Evolutionary conservation across 2,113 vertebrate species (phyloP).

Genomic region (Hepsetus odoe): DNA sequence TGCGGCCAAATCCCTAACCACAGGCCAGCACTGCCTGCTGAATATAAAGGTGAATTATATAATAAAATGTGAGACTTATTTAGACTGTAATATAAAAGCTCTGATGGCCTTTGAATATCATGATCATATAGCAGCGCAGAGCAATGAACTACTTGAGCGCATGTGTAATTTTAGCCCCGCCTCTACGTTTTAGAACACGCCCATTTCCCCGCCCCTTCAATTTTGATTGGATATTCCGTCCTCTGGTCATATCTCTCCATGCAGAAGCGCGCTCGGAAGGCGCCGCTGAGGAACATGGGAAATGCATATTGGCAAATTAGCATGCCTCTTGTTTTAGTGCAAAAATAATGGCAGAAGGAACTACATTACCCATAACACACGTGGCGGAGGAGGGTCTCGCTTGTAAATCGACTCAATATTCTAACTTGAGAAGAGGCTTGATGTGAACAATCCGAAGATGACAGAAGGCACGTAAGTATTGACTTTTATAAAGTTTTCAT

Average conservation of each 20-base stretch:
- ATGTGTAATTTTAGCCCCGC: no score
- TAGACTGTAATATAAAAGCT: no score
- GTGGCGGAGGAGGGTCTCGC: background rate
- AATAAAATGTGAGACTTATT: no score
- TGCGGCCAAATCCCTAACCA: no score
- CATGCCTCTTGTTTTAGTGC: accelerated
- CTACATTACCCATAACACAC: constrained; percentile 60
- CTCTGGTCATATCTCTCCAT: constrained; percentile 79
- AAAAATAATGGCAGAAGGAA: background rate
- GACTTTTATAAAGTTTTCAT: background rate
- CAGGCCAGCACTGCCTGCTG: no score
- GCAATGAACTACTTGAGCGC: no score
- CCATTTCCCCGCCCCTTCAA: constrained; percentile 39
- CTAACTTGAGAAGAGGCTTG: background rate
- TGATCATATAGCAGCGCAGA: no score
- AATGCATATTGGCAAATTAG: background rate
- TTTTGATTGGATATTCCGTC: constrained; percentile 61
- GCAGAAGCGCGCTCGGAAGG: constrained; percentile 53
- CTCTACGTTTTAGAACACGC: no score
- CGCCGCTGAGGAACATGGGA: constrained; percentile 49
- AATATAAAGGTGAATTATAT: no score
- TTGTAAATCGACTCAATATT: constrained; percentile 26
- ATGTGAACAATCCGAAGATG: constrained; percentile 56
- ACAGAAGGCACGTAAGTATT: constrained; percentile 75
- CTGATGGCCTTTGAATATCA: no score